Conservation (phyloP, 2,888 invertebrate species). For the Agrotis segetum region DNA sequence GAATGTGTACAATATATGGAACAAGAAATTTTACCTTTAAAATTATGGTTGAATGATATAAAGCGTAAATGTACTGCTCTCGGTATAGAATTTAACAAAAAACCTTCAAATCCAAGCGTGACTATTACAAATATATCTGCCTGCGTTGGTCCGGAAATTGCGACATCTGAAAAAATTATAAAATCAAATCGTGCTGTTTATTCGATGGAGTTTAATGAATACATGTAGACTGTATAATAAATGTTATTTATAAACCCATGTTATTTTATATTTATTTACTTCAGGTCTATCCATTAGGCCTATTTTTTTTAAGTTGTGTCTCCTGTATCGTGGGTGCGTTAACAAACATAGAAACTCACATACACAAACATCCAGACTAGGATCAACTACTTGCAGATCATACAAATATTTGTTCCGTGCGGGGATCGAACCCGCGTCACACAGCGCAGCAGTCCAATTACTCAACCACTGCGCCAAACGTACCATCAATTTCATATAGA, state of each 20-base stretch:
- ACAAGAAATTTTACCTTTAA: constrained; percentile 81
- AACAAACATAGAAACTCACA: too few relatives aligned
- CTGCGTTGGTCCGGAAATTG: constrained; percentile 26
- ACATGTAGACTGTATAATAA: constrained; percentile 50
- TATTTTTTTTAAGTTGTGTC: too few relatives aligned
- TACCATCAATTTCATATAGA: not conserved
- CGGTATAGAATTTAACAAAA: constrained; percentile 60
- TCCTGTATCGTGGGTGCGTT: too few relatives aligned
- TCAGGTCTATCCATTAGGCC: not conserved
- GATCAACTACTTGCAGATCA: too few relatives aligned
- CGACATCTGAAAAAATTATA: constrained; percentile 51
- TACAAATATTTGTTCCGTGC: too few relatives aligned
- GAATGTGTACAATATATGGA: constrained; percentile 77
- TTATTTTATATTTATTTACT: constrained; percentile 1
- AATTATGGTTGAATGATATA: constrained; percentile 78
- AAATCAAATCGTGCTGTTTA: constrained; percentile 84
- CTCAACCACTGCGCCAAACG: too few relatives aligned
- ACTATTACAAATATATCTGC: constrained; percentile 26
- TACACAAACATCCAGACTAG: too few relatives aligned
- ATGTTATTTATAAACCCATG: constrained; percentile 19
- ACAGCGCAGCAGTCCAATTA: too few relatives aligned
- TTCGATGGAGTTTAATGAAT: constrained; percentile 82
- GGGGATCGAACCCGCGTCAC: too few relatives aligned
- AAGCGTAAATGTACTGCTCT: constrained; percentile 76
- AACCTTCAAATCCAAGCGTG: constrained; percentile 13